phyloP scores from a whole-genome alignment of 2,888 invertebrate species.

The Drosophila dives region DNA sequence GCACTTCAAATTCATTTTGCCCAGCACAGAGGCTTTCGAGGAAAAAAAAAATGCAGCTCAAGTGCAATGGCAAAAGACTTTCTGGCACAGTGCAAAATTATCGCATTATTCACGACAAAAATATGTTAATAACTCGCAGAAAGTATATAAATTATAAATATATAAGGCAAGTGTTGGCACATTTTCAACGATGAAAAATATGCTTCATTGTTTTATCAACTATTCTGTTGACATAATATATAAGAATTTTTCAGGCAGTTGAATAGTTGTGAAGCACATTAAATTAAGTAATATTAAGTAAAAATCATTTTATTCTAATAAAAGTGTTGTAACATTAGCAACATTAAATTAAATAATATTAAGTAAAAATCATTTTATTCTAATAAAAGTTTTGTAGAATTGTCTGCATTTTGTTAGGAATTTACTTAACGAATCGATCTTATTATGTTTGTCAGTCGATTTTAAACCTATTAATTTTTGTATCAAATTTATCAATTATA shows the following conservation, averaged over 20 bases:
- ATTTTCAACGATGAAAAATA: not conserved
- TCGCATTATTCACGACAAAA: not conserved
- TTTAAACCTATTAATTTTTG: not conserved
- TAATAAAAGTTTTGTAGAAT: not conserved
- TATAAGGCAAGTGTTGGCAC: not conserved
- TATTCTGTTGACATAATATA: not conserved
- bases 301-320: not conserved
- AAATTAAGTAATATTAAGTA: not conserved
- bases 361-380: not conserved
- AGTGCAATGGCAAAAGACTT: conserved; percentile 48
- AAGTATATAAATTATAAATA: not conserved
- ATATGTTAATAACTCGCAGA: not conserved
- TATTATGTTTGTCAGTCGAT: not conserved
- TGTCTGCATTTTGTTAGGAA: no score
- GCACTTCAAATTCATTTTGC: conserved; percentile 48
- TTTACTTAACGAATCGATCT: not conserved
- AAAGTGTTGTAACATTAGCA: not conserved
- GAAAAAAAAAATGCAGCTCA: conserved; percentile 45
- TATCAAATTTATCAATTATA: not conserved
- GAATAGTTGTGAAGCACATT: not conserved
- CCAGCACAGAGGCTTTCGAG: conserved; percentile 18
- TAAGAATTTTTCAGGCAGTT: not conserved
- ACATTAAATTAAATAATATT: not conserved
- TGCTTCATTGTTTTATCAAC: not conserved
- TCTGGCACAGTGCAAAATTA: conserved; percentile 6